phyloP scores from a whole-genome alignment of 2,888 invertebrate genomes.

The Cheiracanthium punctorium region DNA sequence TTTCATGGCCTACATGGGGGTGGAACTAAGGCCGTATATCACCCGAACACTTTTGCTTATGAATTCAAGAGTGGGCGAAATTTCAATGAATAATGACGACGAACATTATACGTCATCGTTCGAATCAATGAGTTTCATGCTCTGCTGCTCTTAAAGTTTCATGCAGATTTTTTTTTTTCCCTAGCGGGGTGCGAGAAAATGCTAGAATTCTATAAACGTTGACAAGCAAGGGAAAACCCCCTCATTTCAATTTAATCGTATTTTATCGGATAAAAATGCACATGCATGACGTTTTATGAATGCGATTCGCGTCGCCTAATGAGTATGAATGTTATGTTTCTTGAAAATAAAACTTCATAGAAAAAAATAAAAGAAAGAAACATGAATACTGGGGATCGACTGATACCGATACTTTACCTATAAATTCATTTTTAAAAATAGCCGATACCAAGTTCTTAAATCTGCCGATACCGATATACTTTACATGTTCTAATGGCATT shows the following conservation, averaged over 20 bases:
- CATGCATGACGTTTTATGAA: background rate
- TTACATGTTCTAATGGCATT: too few species aligned
- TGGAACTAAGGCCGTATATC: constrained; percentile 2
- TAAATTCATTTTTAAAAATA: too few species aligned
- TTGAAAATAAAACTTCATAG: too few species aligned
- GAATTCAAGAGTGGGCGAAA: constrained; percentile 2
- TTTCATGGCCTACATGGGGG: constrained; percentile 3
- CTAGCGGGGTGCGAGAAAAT: background rate
- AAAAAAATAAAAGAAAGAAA: too few species aligned
- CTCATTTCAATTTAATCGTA: background rate
- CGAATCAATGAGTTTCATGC: constrained; percentile 4
- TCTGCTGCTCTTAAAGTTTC: background rate
- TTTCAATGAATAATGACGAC: background rate
- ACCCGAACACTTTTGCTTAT: constrained; percentile 8
- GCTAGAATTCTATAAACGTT: background rate
- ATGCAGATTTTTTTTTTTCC: background rate
- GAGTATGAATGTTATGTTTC: background rate
- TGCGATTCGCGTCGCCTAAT: background rate
- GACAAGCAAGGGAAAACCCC: background rate
- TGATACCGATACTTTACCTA: too few species aligned
- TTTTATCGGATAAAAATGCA: background rate
- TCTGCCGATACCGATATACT: too few species aligned
- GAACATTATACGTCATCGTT: constrained; percentile 4
- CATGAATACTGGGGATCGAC: too few species aligned
- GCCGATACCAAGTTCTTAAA: too few species aligned